Evolutionary conservation across 2,888 invertebrate genomes (phyloP).

Genomic region (Danaus chrysippus): DNA sequence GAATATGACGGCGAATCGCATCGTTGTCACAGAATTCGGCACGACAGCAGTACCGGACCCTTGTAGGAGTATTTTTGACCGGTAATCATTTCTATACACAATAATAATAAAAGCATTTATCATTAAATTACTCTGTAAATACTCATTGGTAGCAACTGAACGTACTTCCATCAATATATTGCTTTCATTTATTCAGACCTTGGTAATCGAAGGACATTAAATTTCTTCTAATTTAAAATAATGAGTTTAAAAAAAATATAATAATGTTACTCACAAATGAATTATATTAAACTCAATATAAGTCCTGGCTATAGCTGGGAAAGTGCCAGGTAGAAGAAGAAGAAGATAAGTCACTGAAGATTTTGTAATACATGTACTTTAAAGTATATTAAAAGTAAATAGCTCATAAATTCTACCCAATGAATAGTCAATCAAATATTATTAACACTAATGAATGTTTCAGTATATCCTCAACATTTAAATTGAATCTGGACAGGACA

Average conservation of each 20-base stretch:
- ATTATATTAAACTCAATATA: too few species aligned
- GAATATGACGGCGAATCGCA: conserved; percentile 86
- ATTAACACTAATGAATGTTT: not conserved
- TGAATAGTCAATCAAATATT: not conserved
- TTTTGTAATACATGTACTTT: not conserved
- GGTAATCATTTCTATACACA: conserved; percentile 42
- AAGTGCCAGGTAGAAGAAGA: too few species aligned
- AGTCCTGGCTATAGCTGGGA: too few species aligned
- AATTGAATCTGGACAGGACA: conserved; percentile 23
- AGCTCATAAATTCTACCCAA: not conserved
- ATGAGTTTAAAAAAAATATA: too few species aligned
- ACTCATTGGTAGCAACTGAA: not conserved
- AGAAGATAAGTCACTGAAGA: too few species aligned
- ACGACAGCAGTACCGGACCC: conserved; percentile 88
- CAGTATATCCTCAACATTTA: conserved; percentile 33
- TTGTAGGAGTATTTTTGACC: conserved; percentile 84
- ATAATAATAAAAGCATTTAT: not conserved
- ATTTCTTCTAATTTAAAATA: too few species aligned
- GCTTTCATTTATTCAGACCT: too few species aligned
- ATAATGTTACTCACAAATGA: too few species aligned
- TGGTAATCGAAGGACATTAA: too few species aligned
- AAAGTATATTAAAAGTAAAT: not conserved
- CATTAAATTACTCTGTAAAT: not conserved
- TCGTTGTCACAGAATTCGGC: conserved; percentile 92
- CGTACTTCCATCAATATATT: too few species aligned